Conservation (phyloP, 92 coral and sea anemone genomes). For the Actinernus sp. region DNA sequence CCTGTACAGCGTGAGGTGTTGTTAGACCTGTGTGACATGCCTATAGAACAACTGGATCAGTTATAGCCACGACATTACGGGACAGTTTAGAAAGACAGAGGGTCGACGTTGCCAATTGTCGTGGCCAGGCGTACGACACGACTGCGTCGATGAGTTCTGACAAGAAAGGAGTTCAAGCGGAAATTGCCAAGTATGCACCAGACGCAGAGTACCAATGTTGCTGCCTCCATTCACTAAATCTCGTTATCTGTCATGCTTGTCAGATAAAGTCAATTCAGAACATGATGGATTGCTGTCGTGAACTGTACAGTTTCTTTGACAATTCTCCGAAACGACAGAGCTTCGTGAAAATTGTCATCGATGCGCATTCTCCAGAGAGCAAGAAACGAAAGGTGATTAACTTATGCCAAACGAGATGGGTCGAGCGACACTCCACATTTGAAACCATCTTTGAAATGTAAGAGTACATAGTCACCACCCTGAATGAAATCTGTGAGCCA, state of each 20-base stretch:
- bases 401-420: conserved; percentile 61
- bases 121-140: conserved; percentile 64
- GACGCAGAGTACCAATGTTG: conserved; percentile 70
- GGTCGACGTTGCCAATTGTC: conserved; percentile 45
- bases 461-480: conserved; percentile 41
- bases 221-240: conserved; percentile 54
- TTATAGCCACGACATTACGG: conserved; percentile 60
- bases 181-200: conserved; percentile 44
- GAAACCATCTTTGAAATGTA: conserved; percentile 47
- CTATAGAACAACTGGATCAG: conserved; percentile 55
- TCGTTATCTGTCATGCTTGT: conserved; percentile 58
- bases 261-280: conserved; percentile 39
- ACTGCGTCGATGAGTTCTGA: conserved; percentile 69
- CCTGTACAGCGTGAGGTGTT: conserved; percentile 57
- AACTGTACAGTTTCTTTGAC: conserved; percentile 52
- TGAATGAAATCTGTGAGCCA: conserved; percentile 50
- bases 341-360: conserved; percentile 47
- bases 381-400: conserved; percentile 47
- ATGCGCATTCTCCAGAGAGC: conserved; percentile 51
- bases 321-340: conserved; percentile 56
- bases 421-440: conserved; percentile 52
- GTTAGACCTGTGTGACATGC: conserved; percentile 48
- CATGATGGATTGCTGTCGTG: conserved; percentile 61
- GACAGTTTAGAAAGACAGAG: conserved; percentile 31
- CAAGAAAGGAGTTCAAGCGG: conserved; percentile 74